Evolutionary conservation across 2,888 invertebrate species (phyloP).

Genomic region (Meteorus colon): DNA sequence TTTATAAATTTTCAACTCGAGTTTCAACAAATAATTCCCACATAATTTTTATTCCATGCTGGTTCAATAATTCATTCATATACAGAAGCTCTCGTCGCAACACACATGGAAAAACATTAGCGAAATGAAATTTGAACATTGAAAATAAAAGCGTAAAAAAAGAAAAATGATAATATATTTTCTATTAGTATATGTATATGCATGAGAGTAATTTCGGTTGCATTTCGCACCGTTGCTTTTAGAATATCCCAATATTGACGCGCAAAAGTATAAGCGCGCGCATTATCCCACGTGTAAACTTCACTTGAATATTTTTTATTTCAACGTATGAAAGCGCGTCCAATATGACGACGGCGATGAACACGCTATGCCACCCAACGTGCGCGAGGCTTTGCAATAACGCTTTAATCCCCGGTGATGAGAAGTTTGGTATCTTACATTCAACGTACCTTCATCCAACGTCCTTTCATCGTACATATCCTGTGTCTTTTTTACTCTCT

Average conservation of each 20-base stretch:
- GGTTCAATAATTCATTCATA: not conserved
- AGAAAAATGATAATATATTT: not conserved
- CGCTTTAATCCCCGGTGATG: conserved; percentile 70
- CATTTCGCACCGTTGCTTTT: conserved; percentile 27
- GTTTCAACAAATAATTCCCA: no score
- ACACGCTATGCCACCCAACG: conserved; percentile 43
- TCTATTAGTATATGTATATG: conserved; percentile 4
- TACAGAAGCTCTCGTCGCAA: not conserved
- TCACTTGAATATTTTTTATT: conserved; percentile 39
- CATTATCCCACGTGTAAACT: conserved; percentile 46
- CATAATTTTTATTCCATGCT: no score
- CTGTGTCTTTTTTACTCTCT: not conserved
- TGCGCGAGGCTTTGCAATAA: conserved; percentile 65
- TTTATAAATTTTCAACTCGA: no score
- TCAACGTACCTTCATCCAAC: not conserved
- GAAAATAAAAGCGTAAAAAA: not conserved
- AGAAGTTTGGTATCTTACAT: conserved; percentile 54
- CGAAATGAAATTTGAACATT: conserved; percentile 5
- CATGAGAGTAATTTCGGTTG: conserved; percentile 26
- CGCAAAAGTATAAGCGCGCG: conserved; percentile 30
- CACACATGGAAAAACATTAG: conserved; percentile 31
- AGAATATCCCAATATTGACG: conserved; percentile 41
- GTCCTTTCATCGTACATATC: conserved; percentile 26
- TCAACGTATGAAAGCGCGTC: conserved; percentile 28
- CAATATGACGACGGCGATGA: conserved; percentile 40